Conservation (phyloP, 1,140 invertebrate genomes). For the Vollenhovia emeryi region DNA sequence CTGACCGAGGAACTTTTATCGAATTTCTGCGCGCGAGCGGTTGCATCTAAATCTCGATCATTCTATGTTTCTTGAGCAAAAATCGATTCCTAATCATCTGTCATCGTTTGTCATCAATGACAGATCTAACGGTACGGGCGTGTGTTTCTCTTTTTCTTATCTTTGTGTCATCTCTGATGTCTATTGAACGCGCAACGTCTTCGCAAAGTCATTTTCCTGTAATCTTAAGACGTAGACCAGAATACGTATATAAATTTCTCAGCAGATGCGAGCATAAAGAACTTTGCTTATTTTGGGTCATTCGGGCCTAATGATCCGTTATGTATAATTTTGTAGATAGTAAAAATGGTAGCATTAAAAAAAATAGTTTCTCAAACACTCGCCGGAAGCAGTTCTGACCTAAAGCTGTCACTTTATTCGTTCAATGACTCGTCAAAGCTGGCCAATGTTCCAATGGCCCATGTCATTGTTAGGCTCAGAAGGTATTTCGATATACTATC, state of each 20-base stretch:
- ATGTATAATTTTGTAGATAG: too few species aligned
- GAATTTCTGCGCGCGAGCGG: not conserved
- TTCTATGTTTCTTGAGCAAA: not conserved
- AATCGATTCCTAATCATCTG: not conserved
- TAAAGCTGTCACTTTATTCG: too few species aligned
- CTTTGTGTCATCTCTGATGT: not conserved
- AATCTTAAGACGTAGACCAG: not conserved
- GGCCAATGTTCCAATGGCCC: too few species aligned
- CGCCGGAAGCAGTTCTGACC: too few species aligned
- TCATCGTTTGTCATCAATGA: not conserved
- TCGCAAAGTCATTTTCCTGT: not conserved
- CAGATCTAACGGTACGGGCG: not conserved
- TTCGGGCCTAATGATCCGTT: too few species aligned
- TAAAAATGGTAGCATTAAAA: too few species aligned
- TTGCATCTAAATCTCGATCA: not conserved
- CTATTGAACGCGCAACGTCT: not conserved
- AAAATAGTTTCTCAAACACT: too few species aligned
- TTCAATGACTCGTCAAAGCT: too few species aligned
- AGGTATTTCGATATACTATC: too few species aligned
- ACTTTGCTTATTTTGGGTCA: too few species aligned
- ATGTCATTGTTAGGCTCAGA: too few species aligned
- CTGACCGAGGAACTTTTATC: conserved; percentile 41
- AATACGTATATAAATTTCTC: not conserved
- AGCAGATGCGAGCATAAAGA: not conserved
- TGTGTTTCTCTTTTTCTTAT: not conserved